Base-by-base conservation (phyloP, 2,888 invertebrate genomes). In the Amiota communis region DNA sequence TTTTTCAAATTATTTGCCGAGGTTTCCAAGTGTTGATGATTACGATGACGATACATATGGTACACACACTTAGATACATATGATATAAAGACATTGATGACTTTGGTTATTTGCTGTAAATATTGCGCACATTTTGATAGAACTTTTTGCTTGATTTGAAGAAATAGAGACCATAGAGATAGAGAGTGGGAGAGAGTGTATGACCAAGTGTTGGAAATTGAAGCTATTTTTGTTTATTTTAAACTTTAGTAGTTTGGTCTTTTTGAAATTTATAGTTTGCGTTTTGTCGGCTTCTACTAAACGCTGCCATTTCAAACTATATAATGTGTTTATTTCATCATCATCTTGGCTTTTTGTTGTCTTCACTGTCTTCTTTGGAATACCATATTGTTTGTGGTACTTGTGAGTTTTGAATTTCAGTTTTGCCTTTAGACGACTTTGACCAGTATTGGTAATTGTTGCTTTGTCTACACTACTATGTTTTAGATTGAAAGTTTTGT, bases 1-100 rank as follows among this genome's bases (percentile, higher is more conserved):
- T 85, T 86, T 86, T 86, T 79, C 81, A 85, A 86, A 86, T 86
- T 85, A 85, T 85, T 86, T 86, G 77, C 81, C 78, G 80, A 83
- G 83, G 86, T 75, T 81, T 79, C 72, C 76, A 23, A 15, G 81
- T 81, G 81, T 80, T 85, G 85, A 80, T 80, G 73, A 72, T 73
- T 72, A 74, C 64, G 72, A 75, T 59, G 67, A 64, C 59, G 57
- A 36, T 36, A 20, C 11, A n/a, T 12, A 36, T 63, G 46, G 0
- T 63, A 63, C 63, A 63, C 63, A 63, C 13, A 36, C 63, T 11
- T 2, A 36, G 36, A 46, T 36, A 63, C 46, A 12, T 20, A 9
- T 59, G 23, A 11, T 46, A 63, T 67, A 53, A 51, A 51, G 76
- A 64, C 76, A 76, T 73, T 78, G 82, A 80, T 82, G 83, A 81